Evolutionary conservation across 2,888 invertebrate genomes (phyloP), one percentile per base, ranked within the genome.

Genomic region (Euspilapteryx auroguttella): DNA sequence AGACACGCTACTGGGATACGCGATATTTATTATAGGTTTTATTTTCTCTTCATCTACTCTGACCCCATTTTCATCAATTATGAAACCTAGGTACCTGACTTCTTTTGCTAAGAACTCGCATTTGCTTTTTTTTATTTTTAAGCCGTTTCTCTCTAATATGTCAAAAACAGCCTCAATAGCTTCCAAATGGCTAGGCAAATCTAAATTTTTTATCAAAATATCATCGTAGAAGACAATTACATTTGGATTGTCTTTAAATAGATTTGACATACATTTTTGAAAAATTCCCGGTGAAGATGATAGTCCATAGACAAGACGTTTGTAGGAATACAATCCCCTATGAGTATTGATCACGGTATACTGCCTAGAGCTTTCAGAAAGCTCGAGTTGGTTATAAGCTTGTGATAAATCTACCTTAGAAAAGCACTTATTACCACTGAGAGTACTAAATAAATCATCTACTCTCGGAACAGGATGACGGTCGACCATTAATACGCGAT

Each of bases 391-490:
- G n/a, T 24, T 24, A 24, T 15, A 14, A n/a, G 25, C 26, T n/a
- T n/a, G n/a, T n/a, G n/a, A n/a, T n/a, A n/a, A n/a, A n/a, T n/a
- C n/a, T n/a, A n/a, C n/a, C n/a, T 35, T 35, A 7, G 25, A 17
- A 12, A 33, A 36, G 2, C 31, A 17, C 13, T 20, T 12, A 9
- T 14, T 24, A 1, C 29, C 34, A 2, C 17, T 21, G n/a, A 34
- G 22, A 10, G 20, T 24, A 12, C 21, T 25, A 10, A 36, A 25
- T 6, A 36, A 9, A n/a, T 36, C 36, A 9, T 36, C 34, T 11
- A 36, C 17, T 21, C 20, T 28, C 5, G 36, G 36, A 6, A 32
- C 11, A 2, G 34, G 34, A 12, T 25, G 32, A 12, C 30, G 24
- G 22, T 34, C 34, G 10, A 34, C 28, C 24, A 28, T 11, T 21